phyloP scores from a whole-genome alignment of 2,888 invertebrate species.

The Machimus atricapillus region DNA sequence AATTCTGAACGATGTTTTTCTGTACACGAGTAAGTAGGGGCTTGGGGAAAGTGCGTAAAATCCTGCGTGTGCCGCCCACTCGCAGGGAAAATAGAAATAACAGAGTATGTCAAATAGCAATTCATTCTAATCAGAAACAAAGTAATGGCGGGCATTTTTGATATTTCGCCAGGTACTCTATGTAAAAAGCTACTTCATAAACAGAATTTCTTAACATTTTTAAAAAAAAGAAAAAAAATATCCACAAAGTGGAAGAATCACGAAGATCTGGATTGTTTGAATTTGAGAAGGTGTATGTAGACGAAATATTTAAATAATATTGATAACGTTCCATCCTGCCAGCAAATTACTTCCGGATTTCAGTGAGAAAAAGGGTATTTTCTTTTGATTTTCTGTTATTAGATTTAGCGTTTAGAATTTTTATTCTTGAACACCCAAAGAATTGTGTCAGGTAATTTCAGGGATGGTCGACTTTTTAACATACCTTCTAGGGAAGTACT shows the following conservation, averaged over 20 bases:
- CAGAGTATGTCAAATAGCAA: neutral
- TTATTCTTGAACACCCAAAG: neutral
- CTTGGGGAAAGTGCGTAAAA: neutral
- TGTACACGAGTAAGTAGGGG: neutral
- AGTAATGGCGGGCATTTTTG: neutral
- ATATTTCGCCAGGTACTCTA: neutral
- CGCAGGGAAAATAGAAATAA: neutral
- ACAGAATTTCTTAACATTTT: neutral
- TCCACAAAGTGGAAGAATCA: neutral
- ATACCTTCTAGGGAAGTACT: neutral
- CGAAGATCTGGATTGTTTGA: neutral
- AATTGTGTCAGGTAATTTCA: neutral
- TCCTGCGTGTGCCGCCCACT: neutral
- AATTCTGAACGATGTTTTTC: neutral
- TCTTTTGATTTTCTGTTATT: slow-evolving; percentile 15
- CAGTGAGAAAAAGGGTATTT: neutral
- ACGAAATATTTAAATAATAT: neutral
- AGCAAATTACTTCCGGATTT: neutral
- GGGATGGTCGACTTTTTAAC: neutral
- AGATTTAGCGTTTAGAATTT: neutral
- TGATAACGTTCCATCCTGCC: neutral
- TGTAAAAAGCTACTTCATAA: neutral
- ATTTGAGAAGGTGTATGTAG: neutral
- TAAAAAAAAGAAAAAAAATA: neutral
- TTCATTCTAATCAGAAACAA: neutral